phyloP scores from a whole-genome alignment of 2,797 vertebrate species.

The Tachyglossus aculeatus region DNA sequence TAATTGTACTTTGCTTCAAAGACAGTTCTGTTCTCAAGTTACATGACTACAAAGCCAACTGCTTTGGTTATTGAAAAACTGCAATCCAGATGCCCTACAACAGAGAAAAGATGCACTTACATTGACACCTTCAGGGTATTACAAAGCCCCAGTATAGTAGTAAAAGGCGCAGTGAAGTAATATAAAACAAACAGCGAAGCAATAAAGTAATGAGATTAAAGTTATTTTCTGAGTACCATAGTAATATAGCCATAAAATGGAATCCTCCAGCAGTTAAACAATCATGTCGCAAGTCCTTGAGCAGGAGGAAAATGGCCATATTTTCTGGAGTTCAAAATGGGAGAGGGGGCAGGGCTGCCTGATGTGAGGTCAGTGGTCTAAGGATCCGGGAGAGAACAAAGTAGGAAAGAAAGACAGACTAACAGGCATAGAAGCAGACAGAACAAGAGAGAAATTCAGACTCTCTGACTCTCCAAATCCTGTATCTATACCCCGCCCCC shows the following conservation, averaged over 20 bases:
- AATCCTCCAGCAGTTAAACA: background rate
- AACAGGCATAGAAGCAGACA: too few species aligned
- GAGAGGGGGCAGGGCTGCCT: too few species aligned
- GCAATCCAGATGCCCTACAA: conserved; percentile 17
- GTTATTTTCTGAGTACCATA: background rate
- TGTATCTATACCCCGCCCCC: too few species aligned
- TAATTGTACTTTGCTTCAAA: conserved; percentile 45
- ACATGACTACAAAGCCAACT: conserved; percentile 10
- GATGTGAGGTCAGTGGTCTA: too few species aligned
- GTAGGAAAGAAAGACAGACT: too few species aligned
- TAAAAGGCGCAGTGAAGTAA: background rate
- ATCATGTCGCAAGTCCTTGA: too few species aligned
- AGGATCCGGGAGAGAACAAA: too few species aligned
- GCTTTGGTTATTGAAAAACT: conserved; percentile 25
- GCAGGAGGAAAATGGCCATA: too few species aligned
- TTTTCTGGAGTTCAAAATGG: too few species aligned
- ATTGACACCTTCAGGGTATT: background rate
- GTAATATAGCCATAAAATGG: conserved; percentile 1
- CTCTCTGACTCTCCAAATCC: too few species aligned
- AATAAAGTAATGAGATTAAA: background rate
- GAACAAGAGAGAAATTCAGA: too few species aligned
- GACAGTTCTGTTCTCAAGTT: conserved; percentile 10
- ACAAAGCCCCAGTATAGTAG: background rate
- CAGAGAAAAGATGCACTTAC: background rate
- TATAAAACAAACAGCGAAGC: conserved; percentile 2